These are phyloP conservation scores for Aurelia coerulea DNA, from an alignment of 30 jellyfish, hydroid and myxozoan species.

Conservation along the genomic window DNA sequence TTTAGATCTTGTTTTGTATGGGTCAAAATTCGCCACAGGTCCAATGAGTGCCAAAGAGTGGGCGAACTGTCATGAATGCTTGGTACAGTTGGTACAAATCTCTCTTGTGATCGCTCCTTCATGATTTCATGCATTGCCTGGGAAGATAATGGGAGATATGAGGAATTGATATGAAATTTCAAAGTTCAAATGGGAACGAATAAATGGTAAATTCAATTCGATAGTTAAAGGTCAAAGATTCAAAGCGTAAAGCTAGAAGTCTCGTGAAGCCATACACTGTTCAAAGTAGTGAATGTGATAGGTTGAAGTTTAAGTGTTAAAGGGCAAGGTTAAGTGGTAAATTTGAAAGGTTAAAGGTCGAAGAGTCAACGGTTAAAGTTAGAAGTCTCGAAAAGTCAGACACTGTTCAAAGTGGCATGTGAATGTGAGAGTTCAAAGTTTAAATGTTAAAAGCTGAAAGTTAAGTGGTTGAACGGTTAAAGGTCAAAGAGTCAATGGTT, in stretches of 20 bases:
- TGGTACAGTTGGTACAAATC: not conserved
- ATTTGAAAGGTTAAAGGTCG: no score
- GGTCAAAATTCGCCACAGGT: constrained; percentile 51
- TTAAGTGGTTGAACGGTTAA: no score
- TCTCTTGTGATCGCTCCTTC: constrained; percentile 16
- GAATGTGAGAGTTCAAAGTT: no score
- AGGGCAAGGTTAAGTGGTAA: no score
- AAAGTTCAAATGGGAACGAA: not conserved
- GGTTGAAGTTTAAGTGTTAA: no score
- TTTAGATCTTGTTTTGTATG: constrained; percentile 31
- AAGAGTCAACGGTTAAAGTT: no score
- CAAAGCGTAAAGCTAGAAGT: not conserved
- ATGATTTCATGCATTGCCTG: constrained; percentile 46
- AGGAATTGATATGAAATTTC: not conserved
- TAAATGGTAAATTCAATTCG: not conserved
- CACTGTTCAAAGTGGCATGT: no score
- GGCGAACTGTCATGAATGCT: constrained; percentile 51
- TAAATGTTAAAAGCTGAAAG: no score
- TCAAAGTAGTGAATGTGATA: no score
- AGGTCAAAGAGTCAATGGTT: no score
- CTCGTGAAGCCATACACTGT: no score
- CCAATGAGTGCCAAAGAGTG: constrained; percentile 64
- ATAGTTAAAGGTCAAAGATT: not conserved
- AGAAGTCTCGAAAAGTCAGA: no score
- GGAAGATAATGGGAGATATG: not conserved